These are phyloP conservation scores for Gallinago solitaria DNA, from an alignment of 2,797 vertebrate genomes.

Conservation along the genomic window DNA sequence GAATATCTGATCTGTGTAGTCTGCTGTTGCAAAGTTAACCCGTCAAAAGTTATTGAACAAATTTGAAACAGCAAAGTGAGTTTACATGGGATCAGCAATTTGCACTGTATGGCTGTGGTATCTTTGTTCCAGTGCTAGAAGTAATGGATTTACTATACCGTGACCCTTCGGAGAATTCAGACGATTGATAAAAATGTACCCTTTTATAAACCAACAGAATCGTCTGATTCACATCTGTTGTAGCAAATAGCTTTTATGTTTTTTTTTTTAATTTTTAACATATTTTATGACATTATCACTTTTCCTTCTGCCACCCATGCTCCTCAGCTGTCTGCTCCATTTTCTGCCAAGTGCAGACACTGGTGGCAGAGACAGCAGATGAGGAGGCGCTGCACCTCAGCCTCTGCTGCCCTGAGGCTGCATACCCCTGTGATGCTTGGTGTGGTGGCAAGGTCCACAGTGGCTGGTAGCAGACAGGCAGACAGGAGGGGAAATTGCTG, in stretches of 20 bases:
- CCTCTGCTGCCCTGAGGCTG: background rate
- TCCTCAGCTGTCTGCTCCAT: background rate
- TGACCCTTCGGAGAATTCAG: background rate
- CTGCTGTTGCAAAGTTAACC: background rate
- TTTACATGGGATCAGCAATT: background rate
- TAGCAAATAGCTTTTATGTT: background rate
- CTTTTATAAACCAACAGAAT: background rate
- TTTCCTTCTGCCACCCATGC: background rate
- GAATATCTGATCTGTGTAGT: background rate
- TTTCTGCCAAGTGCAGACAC: background rate
- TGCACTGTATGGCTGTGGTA: background rate
- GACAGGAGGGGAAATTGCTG: background rate
- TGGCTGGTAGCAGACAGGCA: background rate
- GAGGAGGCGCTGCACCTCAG: background rate
- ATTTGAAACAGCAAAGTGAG: slow-evolving; percentile 25
- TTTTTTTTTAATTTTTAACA: background rate
- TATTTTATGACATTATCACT: background rate
- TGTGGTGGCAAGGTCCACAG: fast-evolving
- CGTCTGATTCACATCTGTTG: background rate
- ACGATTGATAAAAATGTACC: background rate
- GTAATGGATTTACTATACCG: slow-evolving; percentile 24
- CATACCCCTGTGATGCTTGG: background rate
- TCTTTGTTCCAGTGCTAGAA: slow-evolving; percentile 18
- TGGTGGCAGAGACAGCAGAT: background rate
- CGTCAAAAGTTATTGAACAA: background rate